Evolutionary conservation across 2,888 invertebrate genomes (phyloP).

Genomic region (Drosophila prolongata): DNA sequence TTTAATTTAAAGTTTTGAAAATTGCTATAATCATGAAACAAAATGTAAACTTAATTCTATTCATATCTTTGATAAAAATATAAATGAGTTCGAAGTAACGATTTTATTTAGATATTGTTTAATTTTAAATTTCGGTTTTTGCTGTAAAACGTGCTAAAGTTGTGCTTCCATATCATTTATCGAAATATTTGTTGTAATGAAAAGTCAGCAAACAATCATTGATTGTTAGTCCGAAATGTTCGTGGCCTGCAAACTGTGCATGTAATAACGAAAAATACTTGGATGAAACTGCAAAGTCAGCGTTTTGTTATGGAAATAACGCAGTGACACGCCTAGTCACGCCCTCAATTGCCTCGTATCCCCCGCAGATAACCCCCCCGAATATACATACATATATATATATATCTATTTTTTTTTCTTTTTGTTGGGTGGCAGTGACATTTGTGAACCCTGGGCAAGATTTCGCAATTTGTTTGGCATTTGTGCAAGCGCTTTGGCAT

Average conservation of each 20-base stretch:
- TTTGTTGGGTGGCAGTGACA: conserved; percentile 55
- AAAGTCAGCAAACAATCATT: not conserved
- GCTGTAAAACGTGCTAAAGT: not conserved
- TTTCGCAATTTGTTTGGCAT: conserved; percentile 50
- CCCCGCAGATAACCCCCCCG: conserved; percentile 26
- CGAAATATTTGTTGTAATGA: not conserved
- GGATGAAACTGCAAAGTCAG: conserved; percentile 34
- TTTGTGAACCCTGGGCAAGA: conserved; percentile 70
- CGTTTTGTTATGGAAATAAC: conserved; percentile 26
- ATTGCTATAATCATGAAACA: no score
- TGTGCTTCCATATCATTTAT: no score
- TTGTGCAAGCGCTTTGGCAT: conserved; percentile 53
- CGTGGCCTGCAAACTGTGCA: not conserved
- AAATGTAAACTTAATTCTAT: no score
- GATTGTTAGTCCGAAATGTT: not conserved
- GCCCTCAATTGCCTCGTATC: conserved; percentile 25
- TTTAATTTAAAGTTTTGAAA: no score
- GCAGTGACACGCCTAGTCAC: conserved; percentile 34
- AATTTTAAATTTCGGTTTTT: not conserved
- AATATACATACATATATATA: not conserved
- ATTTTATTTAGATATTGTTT: no score
- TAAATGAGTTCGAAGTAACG: no score
- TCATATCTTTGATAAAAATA: no score
- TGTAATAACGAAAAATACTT: not conserved
- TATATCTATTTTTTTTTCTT: not conserved